Conservation (phyloP, 2,888 invertebrate species). For the Melieria crassipennis region DNA sequence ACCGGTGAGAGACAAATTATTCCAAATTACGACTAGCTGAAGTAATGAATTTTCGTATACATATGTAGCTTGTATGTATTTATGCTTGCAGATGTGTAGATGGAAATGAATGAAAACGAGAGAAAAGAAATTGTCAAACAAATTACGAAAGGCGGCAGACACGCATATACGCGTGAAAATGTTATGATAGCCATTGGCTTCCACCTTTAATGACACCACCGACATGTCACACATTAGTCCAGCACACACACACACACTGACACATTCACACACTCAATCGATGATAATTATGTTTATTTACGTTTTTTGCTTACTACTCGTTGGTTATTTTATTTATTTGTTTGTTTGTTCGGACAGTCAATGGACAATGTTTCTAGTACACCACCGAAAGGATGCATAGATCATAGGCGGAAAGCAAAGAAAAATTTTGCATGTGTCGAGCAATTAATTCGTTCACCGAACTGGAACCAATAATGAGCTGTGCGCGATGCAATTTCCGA, state of each 20-base stretch:
- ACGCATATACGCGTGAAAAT: neutral
- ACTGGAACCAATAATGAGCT: slow-evolving; percentile 55
- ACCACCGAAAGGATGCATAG: slow-evolving; percentile 33
- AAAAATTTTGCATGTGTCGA: neutral
- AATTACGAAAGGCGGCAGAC: neutral
- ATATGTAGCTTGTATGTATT: too few relatives aligned
- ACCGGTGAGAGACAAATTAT: too few relatives aligned
- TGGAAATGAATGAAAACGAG: too few relatives aligned
- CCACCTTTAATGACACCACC: slow-evolving; percentile 40
- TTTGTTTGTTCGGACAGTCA: slow-evolving; percentile 3
- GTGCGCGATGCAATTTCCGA: neutral
- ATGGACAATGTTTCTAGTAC: slow-evolving; percentile 15
- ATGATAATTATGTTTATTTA: slow-evolving; percentile 11
- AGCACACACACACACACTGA: neutral
- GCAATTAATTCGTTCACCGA: slow-evolving; percentile 55
- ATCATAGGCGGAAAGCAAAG: slow-evolving; percentile 28
- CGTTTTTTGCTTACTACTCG: neutral
- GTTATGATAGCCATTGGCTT: slow-evolving; percentile 31
- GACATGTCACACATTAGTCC: too few relatives aligned
- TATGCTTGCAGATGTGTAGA: too few relatives aligned
- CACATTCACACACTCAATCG: neutral
- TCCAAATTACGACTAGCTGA: too few relatives aligned
- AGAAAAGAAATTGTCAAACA: neutral
- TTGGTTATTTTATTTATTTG: slow-evolving; percentile 13
- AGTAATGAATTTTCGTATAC: too few relatives aligned